Conservation (phyloP, 2,113 vertebrate species). For the Austrofundulus limnaeus region DNA sequence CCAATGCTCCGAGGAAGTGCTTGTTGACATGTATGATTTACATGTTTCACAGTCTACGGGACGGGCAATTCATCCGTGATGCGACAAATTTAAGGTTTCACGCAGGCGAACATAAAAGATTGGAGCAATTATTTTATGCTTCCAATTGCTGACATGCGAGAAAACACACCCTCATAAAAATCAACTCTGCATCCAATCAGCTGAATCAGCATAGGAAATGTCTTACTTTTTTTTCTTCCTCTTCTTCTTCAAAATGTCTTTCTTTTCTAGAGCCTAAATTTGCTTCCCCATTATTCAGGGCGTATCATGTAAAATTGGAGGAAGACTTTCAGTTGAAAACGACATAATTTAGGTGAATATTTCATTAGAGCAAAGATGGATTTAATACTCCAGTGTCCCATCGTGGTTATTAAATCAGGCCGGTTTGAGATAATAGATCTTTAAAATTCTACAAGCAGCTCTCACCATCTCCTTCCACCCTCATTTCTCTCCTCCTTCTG, state of each 20-base stretch:
- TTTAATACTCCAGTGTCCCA: conserved; percentile 63
- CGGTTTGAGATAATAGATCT: conserved; percentile 75
- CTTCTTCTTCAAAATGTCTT: conserved; percentile 30
- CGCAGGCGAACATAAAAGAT: conserved; percentile 32
- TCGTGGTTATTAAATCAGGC: conserved; percentile 72
- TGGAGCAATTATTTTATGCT: conserved; percentile 45
- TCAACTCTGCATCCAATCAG: conserved; percentile 35
- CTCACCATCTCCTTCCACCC: conserved; percentile 53
- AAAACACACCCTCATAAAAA: conserved; percentile 42
- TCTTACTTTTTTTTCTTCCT: too few species aligned
- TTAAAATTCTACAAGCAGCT: conserved; percentile 73
- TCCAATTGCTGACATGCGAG: conserved; percentile 50
- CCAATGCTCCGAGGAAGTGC: conserved; percentile 4
- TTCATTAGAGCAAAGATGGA: conserved; percentile 67
- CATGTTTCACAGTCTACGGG: conserved; percentile 39
- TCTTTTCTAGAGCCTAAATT: conserved; percentile 39
- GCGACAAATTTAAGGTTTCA: conserved; percentile 33
- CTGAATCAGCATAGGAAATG: conserved; percentile 54
- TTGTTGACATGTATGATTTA: conserved; percentile 51
- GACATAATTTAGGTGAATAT: conserved; percentile 66
- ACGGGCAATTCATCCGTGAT: conserved; percentile 42
- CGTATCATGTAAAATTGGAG: conserved; percentile 7
- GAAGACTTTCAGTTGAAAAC: conserved; percentile 50
- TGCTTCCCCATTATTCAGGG: conserved; percentile 37
- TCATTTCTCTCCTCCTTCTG: conserved; percentile 42